These are phyloP conservation scores for Pygoscelis antarcticus DNA, from an alignment of 2,113 vertebrate species.

Conservation along the genomic window DNA sequence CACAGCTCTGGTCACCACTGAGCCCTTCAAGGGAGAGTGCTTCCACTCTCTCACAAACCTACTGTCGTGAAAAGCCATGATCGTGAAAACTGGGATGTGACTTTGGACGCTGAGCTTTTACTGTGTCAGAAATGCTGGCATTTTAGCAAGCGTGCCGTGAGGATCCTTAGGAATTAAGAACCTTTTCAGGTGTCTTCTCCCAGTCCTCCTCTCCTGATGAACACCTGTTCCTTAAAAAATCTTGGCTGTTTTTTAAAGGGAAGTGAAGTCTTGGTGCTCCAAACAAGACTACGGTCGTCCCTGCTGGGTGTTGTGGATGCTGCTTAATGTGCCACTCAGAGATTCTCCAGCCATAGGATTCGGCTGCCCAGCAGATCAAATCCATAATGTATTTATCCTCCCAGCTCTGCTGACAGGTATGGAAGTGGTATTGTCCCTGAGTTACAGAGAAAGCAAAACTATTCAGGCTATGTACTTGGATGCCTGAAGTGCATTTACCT, in stretches of 20 bases:
- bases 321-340: neutral
- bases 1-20: neutral
- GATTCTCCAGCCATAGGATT: neutral
- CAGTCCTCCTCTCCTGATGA: neutral
- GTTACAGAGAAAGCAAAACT: neutral
- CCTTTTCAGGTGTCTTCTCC: neutral
- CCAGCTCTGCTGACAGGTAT: neutral
- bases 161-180: neutral
- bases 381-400: constrained; percentile 5
- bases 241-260: neutral
- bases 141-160: neutral
- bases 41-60: neutral
- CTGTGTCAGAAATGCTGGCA: neutral
- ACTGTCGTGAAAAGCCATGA: neutral
- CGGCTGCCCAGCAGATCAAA: neutral
- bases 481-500: neutral
- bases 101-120: neutral
- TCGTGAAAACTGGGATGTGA: neutral
- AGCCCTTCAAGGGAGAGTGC: neutral
- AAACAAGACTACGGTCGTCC: rapidly evolving
- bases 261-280: neutral
- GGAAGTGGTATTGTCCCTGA: neutral
- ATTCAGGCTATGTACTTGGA: neutral
- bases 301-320: neutral
- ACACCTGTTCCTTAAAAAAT: neutral